Percentiles rank a stretch among this genome's conserved stretches.
Conservation (phyloP, 2,888 invertebrate genomes). For the Cerastis leucographa region DNA sequence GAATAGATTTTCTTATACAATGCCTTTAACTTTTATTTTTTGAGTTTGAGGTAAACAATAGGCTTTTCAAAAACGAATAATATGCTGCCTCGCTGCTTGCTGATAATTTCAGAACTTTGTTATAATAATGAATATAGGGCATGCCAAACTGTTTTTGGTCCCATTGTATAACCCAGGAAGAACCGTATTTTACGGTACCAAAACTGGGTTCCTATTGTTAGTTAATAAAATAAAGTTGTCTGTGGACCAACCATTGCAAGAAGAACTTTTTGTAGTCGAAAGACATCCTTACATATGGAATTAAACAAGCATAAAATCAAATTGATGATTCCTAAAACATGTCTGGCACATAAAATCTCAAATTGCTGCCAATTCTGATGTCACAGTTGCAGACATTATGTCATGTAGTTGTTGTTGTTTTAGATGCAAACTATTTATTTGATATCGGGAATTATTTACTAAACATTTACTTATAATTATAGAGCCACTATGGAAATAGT, state of each 20-base stretch:
- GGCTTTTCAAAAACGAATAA: not conserved
- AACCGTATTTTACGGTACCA: too few species aligned
- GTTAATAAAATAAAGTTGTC: not conserved
- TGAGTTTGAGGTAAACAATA: not conserved
- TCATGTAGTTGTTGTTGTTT: conserved; percentile 34
- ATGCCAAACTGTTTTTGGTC: too few species aligned
- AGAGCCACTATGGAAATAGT: too few species aligned
- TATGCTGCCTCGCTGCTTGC: not conserved
- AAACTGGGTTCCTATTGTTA: not conserved
- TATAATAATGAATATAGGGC: too few species aligned
- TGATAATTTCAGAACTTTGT: not conserved
- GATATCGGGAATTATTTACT: conserved; percentile 24
- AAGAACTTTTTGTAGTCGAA: not conserved
- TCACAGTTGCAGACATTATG: conserved; percentile 33
- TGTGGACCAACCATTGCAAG: too few species aligned
- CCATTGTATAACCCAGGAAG: too few species aligned
- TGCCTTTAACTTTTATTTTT: not conserved
- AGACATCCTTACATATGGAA: not conserved
- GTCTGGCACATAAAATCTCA: not conserved
- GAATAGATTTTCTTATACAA: not conserved
- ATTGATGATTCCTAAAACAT: conserved; percentile 3
- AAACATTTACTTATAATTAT: too few species aligned
- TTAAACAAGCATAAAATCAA: not conserved
- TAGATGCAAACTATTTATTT: conserved; percentile 3
- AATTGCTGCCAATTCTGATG: conserved; percentile 31